Evolutionary conservation across 2,888 invertebrate species (phyloP).

Genomic region (Minunthozetes semirufus): DNA sequence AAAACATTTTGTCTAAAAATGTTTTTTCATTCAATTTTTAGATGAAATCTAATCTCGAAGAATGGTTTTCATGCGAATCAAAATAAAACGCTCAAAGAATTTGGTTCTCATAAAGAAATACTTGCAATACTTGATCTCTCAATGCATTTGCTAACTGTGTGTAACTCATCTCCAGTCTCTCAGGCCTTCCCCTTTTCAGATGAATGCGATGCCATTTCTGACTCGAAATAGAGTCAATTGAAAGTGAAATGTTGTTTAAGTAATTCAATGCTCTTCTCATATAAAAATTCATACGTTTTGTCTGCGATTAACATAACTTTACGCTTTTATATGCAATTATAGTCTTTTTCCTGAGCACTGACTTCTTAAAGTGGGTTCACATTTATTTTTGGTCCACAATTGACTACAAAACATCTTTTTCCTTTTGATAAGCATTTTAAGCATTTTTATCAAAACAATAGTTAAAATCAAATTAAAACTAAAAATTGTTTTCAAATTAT

Average conservation of each 20-base stretch:
- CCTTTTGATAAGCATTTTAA: too few species aligned
- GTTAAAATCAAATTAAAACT: background rate
- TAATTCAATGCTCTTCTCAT: background rate
- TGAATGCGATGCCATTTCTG: background rate
- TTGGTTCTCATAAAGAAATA: background rate
- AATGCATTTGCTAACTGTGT: background rate
- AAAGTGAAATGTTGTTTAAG: background rate
- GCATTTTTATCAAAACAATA: background rate
- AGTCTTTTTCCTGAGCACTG: background rate
- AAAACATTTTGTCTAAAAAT: too few species aligned
- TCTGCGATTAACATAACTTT: constrained; percentile 3
- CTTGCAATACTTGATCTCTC: background rate
- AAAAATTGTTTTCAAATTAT: background rate
- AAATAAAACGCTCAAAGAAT: constrained; percentile 11
- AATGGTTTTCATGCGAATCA: constrained; percentile 5
- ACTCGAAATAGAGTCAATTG: background rate
- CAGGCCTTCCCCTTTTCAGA: background rate
- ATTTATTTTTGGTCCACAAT: too few species aligned
- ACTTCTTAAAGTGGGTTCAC: too few species aligned
- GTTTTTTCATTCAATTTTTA: constrained; percentile 11
- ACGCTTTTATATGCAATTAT: background rate
- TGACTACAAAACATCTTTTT: too few species aligned
- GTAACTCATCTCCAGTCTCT: background rate
- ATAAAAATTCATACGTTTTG: constrained; percentile 7
- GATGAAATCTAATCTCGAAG: constrained; percentile 7